Conservation (phyloP, 2,113 vertebrate genomes). For the Tachysurus fulvidraco region DNA sequence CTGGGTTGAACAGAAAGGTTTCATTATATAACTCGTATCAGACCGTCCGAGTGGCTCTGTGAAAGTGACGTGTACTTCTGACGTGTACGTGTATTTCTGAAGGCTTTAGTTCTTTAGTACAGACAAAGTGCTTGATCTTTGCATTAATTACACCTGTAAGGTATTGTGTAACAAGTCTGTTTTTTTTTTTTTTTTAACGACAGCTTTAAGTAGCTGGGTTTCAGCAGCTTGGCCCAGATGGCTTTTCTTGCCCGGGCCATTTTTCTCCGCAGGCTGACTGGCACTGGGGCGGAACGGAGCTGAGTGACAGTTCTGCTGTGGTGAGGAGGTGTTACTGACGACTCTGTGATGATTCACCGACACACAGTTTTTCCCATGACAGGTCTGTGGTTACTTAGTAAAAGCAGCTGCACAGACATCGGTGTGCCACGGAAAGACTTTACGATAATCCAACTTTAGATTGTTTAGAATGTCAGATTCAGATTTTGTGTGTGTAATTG, state of each 20-base stretch:
- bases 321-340: conserved; percentile 52
- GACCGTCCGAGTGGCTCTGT: conserved; percentile 3
- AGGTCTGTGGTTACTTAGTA: conserved; percentile 45
- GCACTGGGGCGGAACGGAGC: conserved; percentile 75
- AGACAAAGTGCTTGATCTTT: conserved; percentile 51
- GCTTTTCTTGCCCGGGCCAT: conserved; percentile 67
- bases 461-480: background rate
- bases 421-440: background rate
- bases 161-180: conserved; percentile 66
- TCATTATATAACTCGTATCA: background rate
- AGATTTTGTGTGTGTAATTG: background rate
- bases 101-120: conserved; percentile 11
- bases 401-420: conserved; percentile 54
- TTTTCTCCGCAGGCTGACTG: conserved; percentile 68
- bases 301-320: conserved; percentile 72
- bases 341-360: conserved; percentile 66
- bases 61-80: no score
- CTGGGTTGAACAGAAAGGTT: background rate
- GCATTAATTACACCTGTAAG: conserved; percentile 73
- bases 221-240: conserved; percentile 68
- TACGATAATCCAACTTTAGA: background rate
- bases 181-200: conserved; percentile 26
- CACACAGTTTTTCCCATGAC: conserved; percentile 65
- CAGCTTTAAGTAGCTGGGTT: conserved; percentile 70
- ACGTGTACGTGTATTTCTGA: background rate